Evolutionary conservation across 2,797 vertebrate species (phyloP).

Genomic region (Sylvilagus floridanus): DNA sequence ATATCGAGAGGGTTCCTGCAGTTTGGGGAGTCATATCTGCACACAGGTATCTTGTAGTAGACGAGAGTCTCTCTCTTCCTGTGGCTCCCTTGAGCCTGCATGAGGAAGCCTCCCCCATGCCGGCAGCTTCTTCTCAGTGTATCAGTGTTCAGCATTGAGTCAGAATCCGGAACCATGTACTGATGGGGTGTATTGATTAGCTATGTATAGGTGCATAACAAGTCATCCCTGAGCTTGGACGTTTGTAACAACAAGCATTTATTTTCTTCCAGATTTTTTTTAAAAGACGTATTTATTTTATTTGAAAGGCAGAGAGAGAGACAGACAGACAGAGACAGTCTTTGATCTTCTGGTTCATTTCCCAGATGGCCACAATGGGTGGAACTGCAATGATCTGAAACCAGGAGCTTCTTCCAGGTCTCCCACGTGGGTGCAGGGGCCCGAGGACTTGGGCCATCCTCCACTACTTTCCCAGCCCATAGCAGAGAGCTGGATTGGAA

Average conservation of each 20-base stretch:
- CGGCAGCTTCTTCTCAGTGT: background rate
- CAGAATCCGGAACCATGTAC: background rate
- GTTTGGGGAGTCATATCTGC: background rate
- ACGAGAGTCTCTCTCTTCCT: background rate
- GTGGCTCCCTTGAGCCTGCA: background rate
- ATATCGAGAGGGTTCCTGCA: background rate
- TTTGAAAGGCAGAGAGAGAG: too few species aligned
- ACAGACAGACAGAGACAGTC: too few species aligned
- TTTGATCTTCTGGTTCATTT: too few species aligned
- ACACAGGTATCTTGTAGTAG: background rate
- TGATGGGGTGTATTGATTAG: background rate
- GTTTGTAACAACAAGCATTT: background rate
- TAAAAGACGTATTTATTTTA: too few species aligned
- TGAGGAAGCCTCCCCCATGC: background rate
- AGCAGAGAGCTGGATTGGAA: too few species aligned
- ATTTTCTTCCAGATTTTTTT: background rate
- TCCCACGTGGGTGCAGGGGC: too few species aligned
- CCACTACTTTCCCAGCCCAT: too few species aligned
- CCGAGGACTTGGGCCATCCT: too few species aligned
- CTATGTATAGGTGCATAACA: background rate
- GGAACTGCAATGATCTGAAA: too few species aligned
- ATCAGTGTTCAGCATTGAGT: background rate
- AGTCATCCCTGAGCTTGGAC: background rate
- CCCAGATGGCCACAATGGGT: too few species aligned
- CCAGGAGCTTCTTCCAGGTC: too few species aligned